These are phyloP conservation scores for Gryllus bimaculatus DNA, from an alignment of 1,140 invertebrate species.

Conservation along the genomic window DNA sequence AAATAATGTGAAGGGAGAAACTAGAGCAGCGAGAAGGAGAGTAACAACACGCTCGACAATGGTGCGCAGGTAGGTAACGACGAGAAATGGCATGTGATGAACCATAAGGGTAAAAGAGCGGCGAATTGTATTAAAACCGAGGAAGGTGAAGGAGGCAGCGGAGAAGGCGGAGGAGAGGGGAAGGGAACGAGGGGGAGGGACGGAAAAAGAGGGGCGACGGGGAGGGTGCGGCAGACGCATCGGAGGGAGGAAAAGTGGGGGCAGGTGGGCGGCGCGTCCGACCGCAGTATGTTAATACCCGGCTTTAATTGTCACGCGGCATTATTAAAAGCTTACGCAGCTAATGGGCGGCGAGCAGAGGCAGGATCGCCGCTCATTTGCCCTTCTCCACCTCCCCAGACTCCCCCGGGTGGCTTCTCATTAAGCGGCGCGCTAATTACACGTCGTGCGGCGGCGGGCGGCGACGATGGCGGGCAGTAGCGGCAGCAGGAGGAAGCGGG, in stretches of 20 bases:
- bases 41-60: not conserved
- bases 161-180: not conserved
- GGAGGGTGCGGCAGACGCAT: not conserved
- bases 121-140: not conserved
- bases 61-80: not conserved
- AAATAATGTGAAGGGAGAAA: not conserved
- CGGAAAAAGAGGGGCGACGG: not conserved
- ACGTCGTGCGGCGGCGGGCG: too few species aligned
- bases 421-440: too few species aligned
- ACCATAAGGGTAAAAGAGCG: not conserved
- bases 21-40: not conserved
- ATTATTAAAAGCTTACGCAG: too few species aligned
- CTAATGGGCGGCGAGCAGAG: too few species aligned
- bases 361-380: too few species aligned
- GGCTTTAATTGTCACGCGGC: too few species aligned
- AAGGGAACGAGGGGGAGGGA: not conserved
- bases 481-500: too few species aligned
- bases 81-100: not conserved
- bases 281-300: too few species aligned
- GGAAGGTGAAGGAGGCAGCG: not conserved
- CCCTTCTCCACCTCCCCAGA: too few species aligned
- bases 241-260: not conserved
- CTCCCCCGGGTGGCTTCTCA: too few species aligned
- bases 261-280: not conserved
- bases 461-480: too few species aligned